A percentile compares a stretch with the other conserved stretches of the same genome.
phyloP scores from a whole-genome alignment of 2,888 invertebrate species.

The Idaea dimidiata region DNA sequence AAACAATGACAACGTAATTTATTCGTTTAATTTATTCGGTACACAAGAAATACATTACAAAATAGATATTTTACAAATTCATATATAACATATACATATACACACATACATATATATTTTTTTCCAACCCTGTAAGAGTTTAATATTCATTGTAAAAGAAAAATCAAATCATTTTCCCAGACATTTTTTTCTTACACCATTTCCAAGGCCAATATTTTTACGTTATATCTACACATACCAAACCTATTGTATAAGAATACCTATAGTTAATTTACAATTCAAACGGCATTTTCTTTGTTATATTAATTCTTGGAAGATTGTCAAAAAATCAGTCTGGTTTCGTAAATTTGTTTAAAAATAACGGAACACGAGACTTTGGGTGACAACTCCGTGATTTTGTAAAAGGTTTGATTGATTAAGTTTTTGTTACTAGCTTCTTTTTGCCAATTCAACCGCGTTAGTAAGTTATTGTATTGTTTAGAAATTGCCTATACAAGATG shows the following conservation, averaged over 20 bases:
- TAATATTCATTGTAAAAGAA: too few species aligned
- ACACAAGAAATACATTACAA: too few species aligned
- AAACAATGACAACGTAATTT: not conserved
- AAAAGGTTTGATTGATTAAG: not conserved
- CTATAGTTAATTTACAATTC: not conserved
- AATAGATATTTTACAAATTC: too few species aligned
- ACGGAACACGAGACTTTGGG: slow-evolving; percentile 1
- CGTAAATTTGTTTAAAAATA: slow-evolving; percentile 34
- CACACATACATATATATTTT: too few species aligned
- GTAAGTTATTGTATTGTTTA: not conserved
- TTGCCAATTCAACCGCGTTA: not conserved
- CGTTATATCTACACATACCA: not conserved
- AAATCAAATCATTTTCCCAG: not conserved
- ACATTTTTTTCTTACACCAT: not conserved
- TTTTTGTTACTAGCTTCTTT: not conserved
- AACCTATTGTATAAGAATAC: not conserved
- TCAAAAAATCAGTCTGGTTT: slow-evolving; percentile 42
- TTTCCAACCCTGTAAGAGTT: too few species aligned
- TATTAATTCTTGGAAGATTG: slow-evolving; percentile 41
- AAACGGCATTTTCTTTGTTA: slow-evolving; percentile 37
- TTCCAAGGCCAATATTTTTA: not conserved
- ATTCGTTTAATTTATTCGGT: too few species aligned
- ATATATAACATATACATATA: too few species aligned
- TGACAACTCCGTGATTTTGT: not conserved
- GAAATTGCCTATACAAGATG: too few species aligned